Conservation (phyloP, 2,888 invertebrate species). For the Drosophila melanosoma region DNA sequence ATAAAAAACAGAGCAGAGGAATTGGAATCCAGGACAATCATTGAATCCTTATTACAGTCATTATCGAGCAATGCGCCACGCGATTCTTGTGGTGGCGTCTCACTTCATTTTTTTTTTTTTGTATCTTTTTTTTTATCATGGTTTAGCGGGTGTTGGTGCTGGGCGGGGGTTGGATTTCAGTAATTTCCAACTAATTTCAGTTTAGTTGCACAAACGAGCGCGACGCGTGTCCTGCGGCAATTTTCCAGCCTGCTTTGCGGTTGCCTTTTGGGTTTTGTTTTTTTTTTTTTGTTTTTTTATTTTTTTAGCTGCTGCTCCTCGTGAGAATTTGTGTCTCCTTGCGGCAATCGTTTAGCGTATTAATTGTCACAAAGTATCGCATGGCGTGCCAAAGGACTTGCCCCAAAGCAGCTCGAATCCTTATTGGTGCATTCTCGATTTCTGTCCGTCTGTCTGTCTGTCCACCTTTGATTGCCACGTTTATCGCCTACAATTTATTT, state of each 20-base stretch:
- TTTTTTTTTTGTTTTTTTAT: neutral
- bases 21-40: constrained; percentile 66
- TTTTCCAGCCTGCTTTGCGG: constrained; percentile 68
- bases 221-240: constrained; percentile 82
- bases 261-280: constrained; percentile 33
- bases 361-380: constrained; percentile 81
- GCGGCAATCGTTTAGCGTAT: constrained; percentile 75
- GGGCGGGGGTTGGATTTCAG: constrained; percentile 20
- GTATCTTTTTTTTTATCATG: constrained; percentile 53
- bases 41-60: constrained; percentile 81
- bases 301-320: constrained; percentile 11
- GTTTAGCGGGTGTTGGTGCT: constrained; percentile 19
- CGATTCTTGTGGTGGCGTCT: constrained; percentile 61
- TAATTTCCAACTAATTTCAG: constrained; percentile 78
- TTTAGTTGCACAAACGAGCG: constrained; percentile 75
- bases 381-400: constrained; percentile 44
- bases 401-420: constrained; percentile 18
- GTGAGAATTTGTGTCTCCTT: constrained; percentile 47
- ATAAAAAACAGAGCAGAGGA: constrained; percentile 11
- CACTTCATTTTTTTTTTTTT: constrained; percentile 39
- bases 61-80: constrained; percentile 64
- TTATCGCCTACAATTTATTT: constrained; percentile 79
- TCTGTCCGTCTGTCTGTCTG: neutral
- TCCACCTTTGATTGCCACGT: constrained; percentile 72
- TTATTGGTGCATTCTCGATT: constrained; percentile 49